Base-by-base conservation (phyloP, 1,140 invertebrate species). In the Ips nitidus region DNA sequence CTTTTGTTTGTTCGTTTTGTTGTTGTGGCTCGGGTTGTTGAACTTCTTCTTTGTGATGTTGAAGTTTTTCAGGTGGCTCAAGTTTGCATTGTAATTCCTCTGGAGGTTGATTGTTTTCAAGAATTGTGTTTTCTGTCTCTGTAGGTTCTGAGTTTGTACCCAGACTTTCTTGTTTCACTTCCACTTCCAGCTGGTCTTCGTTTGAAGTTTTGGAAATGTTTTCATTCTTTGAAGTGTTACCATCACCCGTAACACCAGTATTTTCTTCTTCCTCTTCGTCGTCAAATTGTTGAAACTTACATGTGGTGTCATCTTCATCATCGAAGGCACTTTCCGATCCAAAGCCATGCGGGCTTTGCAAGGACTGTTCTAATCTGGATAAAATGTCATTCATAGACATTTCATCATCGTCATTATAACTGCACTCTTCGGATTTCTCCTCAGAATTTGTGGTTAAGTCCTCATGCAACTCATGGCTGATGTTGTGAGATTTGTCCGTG, bases 361-460 rank as follows among this genome's bases (percentile, higher is more conserved):
- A 78, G 2, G 85, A 85, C 69, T 84, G 84, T 70, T 85, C 85
- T 47, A 87, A 76, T 50, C 85, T 73, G 53, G 83, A 82, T 36
- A 86, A 84, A 52, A 86, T 86, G 71, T 87, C 85, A 8, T 83
- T 81, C 55, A 86, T 86, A 76, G 85, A 84, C 71, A 86, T 84
- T 69, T 87, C 84, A 71, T 87, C 86, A 37, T 87, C 85, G 57
- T 86, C 84, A 41, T 80, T 81, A 69, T 88, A 85, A 76, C 86
- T 84, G 47, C 78, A 78, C 36, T 79, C 78, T 47, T 79, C 76
- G 39, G 70, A 71, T 67, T 76, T 76, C 2, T 72, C 55, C 8
- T 68, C 69, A 47, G 63, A 68, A 41, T 75, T 45, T 53, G 75
- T 73, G 45, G 75, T 66, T 36, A 76, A 70, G 52, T 74, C 73